These are phyloP conservation scores for Trichomycterus rosablanca DNA, from an alignment of 2,113 vertebrate genomes.

Conservation along the genomic window DNA sequence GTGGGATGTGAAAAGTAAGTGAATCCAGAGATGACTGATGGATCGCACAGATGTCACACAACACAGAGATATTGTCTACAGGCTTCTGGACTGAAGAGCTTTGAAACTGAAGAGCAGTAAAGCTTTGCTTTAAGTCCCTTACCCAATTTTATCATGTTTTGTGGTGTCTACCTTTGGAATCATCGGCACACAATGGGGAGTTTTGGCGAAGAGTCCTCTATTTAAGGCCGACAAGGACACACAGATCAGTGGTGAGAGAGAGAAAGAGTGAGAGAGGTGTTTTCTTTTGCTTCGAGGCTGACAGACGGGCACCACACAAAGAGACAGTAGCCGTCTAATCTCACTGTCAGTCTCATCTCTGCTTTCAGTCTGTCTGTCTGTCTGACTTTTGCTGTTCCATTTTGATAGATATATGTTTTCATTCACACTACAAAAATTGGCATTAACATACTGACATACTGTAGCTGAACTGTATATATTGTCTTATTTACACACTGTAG, in stretches of 20 bases:
- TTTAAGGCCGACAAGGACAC: conserved; percentile 49
- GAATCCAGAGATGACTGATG: too few relatives aligned
- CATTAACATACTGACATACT: conserved; percentile 34
- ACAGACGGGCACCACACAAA: conserved; percentile 48
- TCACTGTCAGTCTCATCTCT: conserved; percentile 37
- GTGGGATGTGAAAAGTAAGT: too few relatives aligned
- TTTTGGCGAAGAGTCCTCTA: conserved; percentile 44
- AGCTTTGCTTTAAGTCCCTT: conserved; percentile 17
- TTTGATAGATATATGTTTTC: too few relatives aligned
- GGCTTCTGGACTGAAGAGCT: too few relatives aligned
- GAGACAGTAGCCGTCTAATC: conserved; percentile 40
- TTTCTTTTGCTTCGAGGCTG: conserved; percentile 36
- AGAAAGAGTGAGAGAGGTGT: conserved; percentile 4
- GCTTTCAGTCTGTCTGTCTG: conserved; percentile 15
- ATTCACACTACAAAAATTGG: too few relatives aligned
- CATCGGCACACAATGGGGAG: conserved; percentile 35
- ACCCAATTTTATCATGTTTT: conserved; percentile 24
- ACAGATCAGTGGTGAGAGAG: conserved; percentile 21
- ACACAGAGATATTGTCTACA: too few relatives aligned
- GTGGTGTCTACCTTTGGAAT: too few relatives aligned
- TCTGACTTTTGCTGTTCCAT: background rate
- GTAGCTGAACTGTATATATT: too few relatives aligned
- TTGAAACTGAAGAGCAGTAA: background rate
- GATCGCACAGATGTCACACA: too few relatives aligned
- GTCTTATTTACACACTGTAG: too few relatives aligned